Evolutionary conservation across 2,113 vertebrate genomes (phyloP), one percentile per base, ranked within the genome.

Genomic region (Bettongia penicillata): DNA sequence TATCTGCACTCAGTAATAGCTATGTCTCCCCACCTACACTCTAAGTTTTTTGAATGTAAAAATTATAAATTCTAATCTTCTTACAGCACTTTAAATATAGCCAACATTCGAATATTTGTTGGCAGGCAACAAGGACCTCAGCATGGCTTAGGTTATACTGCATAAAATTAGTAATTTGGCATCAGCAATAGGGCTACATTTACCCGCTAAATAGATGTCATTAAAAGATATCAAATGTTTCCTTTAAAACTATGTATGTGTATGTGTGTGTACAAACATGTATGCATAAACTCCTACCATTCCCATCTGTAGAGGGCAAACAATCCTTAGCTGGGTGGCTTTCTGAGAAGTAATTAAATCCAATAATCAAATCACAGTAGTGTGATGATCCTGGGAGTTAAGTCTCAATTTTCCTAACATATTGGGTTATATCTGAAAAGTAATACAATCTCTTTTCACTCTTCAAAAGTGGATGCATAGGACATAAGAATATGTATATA

Each of bases 361-460:
- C 89, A 37, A 24, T 95, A 96, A 97, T 97, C 96, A 97, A 96
- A 53, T 55, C 95, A 57, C 31, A 95, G 92, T 91, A 93, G 93
- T 84, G 68, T 84, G 8, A 90, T 50, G 90, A 77, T 92, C 77
- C 94, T 61, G 90, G 90, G 89, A 84, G n/a, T n/a, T 84, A 84
- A 84, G n/a, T 43, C n/a, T 84, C 68, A 84, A 90, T 94, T 92
- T 92, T 91, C 93, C 55, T 43, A 48, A 93, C 95, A 28, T 90
- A 91, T 19, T 95, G n/a, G 89, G 24, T 94, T 96, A 92, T 19
- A 53, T 26, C 61, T 89, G 92, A 0, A 84, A 93, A 92, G 47
- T 0, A 89, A 49, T 84, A 96, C 84, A 43, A 95, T 49, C 51
- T 93, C 93, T 92, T 50, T 37, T 26, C 89, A 94, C 49, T 25